These are phyloP conservation scores for Pseudochaenichthys georgianus DNA, from an alignment of 2,797 vertebrate genomes.

Conservation along the genomic window DNA sequence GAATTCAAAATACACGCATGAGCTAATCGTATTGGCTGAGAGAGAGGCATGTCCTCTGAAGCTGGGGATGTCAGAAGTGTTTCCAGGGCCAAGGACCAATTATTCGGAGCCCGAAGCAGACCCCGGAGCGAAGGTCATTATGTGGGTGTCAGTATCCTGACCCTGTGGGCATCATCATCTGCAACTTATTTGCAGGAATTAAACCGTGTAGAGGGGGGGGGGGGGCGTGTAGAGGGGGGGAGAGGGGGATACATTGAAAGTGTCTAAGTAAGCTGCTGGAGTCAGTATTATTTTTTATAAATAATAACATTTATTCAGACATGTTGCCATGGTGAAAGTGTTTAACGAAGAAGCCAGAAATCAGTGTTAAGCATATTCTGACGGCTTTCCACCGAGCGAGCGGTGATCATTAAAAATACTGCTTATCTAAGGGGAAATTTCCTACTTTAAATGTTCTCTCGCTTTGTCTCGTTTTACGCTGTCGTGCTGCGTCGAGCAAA, in stretches of 20 bases:
- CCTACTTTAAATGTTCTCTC: slow-evolving; percentile 82
- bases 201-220: slow-evolving; percentile 34
- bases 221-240: slow-evolving; percentile 8
- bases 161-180: slow-evolving; percentile 70
- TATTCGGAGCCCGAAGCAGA: slow-evolving; percentile 75
- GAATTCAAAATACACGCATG: slow-evolving; percentile 68
- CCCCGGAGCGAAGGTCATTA: slow-evolving; percentile 77
- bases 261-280: slow-evolving; percentile 24
- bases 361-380: slow-evolving; percentile 75
- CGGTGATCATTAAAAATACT: slow-evolving; percentile 85
- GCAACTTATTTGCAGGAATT: slow-evolving; percentile 74
- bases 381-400: slow-evolving; percentile 57
- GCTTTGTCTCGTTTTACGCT: slow-evolving; percentile 77
- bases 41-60: slow-evolving; percentile 68
- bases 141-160: slow-evolving; percentile 71
- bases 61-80: slow-evolving; percentile 73
- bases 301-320: slow-evolving; percentile 73
- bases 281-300: slow-evolving; percentile 56
- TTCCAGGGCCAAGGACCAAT: slow-evolving; percentile 80
- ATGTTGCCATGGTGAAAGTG: slow-evolving; percentile 45
- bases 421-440: slow-evolving; percentile 86
- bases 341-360: slow-evolving; percentile 71
- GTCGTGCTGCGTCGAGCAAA: slow-evolving; percentile 76
- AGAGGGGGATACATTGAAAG: slow-evolving; percentile 38
- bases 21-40: slow-evolving; percentile 60